These are phyloP conservation scores for Agrochola lota DNA, from an alignment of 2,888 invertebrate species.

Conservation along the genomic window DNA sequence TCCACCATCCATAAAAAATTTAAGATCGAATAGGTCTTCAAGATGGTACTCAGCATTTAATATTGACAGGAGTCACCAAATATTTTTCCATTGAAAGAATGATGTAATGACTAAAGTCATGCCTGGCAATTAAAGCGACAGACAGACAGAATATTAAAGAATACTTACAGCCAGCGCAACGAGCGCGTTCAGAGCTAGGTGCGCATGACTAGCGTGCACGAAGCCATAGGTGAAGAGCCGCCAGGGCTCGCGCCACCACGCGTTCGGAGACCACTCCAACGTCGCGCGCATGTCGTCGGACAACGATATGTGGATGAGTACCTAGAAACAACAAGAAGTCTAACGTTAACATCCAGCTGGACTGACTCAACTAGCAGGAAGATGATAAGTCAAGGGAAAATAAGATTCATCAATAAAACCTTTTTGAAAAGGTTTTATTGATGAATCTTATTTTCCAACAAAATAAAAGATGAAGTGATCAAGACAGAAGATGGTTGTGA, in stretches of 20 bases:
- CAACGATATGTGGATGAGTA: slow-evolving; percentile 75
- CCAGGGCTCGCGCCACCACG: slow-evolving; percentile 93
- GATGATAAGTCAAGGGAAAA: neutral
- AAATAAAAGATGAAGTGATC: neutral
- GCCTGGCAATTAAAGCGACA: neutral
- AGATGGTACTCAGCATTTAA: neutral
- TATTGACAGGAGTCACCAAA: neutral
- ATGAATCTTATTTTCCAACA: neutral
- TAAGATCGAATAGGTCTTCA: too few relatives aligned
- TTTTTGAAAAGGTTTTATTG: too few relatives aligned
- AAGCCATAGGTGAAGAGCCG: slow-evolving; percentile 95
- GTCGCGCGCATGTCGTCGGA: slow-evolving; percentile 69
- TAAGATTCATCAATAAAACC: too few relatives aligned
- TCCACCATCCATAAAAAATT: too few relatives aligned
- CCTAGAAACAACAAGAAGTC: slow-evolving; percentile 66
- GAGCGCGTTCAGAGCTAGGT: slow-evolving; percentile 93
- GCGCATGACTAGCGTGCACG: slow-evolving; percentile 94
- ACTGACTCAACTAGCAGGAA: neutral
- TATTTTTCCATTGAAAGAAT: neutral
- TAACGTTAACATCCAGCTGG: neutral
- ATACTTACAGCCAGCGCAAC: slow-evolving; percentile 83
- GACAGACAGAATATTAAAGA: neutral
- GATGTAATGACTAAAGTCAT: neutral
- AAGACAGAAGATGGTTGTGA: neutral
- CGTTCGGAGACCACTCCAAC: slow-evolving; percentile 82